Evolutionary conservation across 1,140 invertebrate genomes (phyloP).

Genomic region (Tetraneura akinire): DNA sequence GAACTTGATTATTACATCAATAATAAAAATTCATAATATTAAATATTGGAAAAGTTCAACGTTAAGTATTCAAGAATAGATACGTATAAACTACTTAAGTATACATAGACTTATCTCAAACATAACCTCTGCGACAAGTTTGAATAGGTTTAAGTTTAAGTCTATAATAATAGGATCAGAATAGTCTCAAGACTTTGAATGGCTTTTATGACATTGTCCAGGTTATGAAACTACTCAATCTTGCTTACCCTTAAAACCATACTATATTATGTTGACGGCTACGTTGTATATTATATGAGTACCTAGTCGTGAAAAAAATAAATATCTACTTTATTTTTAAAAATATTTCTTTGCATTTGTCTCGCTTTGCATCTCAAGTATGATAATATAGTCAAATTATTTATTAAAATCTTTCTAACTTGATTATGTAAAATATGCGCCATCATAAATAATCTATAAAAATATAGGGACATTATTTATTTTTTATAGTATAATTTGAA

Average conservation of each 20-base stretch:
- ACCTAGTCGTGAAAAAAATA: conserved; percentile 17
- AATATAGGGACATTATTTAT: background rate
- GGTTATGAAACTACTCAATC: conserved; percentile 42
- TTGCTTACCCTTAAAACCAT: conserved; percentile 39
- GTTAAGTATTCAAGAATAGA: background rate
- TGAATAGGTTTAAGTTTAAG: conserved; percentile 22
- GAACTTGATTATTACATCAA: too few relatives aligned
- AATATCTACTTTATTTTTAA: conserved; percentile 35
- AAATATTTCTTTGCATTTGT: conserved; percentile 30
- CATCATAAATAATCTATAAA: background rate
- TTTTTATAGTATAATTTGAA: too few relatives aligned
- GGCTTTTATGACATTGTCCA: conserved; percentile 23
- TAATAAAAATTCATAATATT: too few relatives aligned
- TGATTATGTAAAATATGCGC: background rate
- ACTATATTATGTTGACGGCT: conserved; percentile 31
- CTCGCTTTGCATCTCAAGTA: background rate
- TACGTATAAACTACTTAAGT: background rate
- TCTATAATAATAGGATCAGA: conserved; percentile 33
- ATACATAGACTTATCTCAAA: background rate
- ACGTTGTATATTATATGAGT: conserved; percentile 4
- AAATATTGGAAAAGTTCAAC: too few relatives aligned
- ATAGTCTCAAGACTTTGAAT: conserved; percentile 31
- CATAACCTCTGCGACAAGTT: background rate
- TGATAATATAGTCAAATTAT: conserved; percentile 1
- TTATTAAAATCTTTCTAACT: background rate